phyloP scores from a whole-genome alignment of 2,797 vertebrate species.

The Sebastes hopkinsi region DNA sequence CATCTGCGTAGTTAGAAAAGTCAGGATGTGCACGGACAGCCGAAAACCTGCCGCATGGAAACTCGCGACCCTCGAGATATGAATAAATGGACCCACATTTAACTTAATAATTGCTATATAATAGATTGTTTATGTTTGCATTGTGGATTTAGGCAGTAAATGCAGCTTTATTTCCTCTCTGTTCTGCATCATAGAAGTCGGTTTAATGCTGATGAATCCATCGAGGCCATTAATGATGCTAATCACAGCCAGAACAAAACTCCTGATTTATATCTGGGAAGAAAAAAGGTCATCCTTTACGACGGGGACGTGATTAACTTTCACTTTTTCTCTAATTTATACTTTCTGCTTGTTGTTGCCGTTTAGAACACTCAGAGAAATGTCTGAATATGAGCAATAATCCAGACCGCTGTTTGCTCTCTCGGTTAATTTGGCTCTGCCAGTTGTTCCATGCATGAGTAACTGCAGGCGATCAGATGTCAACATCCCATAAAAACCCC shows the following conservation, averaged over 20 bases:
- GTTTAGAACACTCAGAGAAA: background rate
- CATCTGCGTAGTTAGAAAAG: too few relatives aligned
- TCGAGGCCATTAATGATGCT: background rate
- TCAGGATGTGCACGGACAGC: too few relatives aligned
- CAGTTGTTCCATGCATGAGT: background rate
- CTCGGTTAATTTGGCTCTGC: background rate
- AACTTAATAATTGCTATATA: background rate
- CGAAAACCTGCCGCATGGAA: too few relatives aligned
- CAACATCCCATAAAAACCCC: conserved; percentile 21
- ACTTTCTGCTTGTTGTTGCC: background rate
- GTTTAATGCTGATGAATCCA: background rate
- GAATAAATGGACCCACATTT: background rate
- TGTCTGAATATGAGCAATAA: background rate
- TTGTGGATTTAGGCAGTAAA: background rate
- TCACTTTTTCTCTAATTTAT: background rate
- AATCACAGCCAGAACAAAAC: background rate
- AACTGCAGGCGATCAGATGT: conserved; percentile 15
- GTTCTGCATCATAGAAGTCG: background rate
- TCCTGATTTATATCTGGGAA: background rate
- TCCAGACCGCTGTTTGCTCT: background rate
- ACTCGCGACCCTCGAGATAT: background rate
- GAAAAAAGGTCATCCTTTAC: background rate
- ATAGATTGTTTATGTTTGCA: background rate
- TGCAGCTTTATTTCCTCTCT: background rate
- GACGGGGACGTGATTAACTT: background rate